Evolutionary conservation across 2,797 vertebrate genomes (phyloP).

Genomic region (Lepidocolaptes lacrymiger): DNA sequence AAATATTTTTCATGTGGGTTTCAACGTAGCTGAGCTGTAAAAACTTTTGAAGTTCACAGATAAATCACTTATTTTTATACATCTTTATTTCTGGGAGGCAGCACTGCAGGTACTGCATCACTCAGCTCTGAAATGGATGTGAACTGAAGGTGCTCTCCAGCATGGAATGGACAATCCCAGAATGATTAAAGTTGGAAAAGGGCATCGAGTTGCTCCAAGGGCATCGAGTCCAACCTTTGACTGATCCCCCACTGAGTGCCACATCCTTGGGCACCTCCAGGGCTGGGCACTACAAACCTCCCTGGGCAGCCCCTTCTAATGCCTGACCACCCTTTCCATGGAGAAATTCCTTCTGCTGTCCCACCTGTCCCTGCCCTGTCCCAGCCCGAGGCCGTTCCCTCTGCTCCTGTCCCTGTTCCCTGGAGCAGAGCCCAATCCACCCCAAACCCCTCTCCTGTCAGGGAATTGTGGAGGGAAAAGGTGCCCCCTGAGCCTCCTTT

Average conservation of each 20-base stretch:
- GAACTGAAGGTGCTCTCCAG: not conserved
- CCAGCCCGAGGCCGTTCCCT: not conserved
- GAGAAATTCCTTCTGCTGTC: not conserved
- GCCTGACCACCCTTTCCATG: not conserved
- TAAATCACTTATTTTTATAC: not conserved
- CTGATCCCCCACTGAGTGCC: rapidly evolving
- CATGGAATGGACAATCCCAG: not conserved
- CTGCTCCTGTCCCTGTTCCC: not conserved
- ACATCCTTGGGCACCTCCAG: not conserved
- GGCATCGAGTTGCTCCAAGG: too few species aligned
- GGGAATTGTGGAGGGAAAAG: not conserved
- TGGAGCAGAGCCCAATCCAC: not conserved
- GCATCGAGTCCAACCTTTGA: not conserved
- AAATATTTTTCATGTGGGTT: not conserved
- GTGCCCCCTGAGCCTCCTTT: not conserved
- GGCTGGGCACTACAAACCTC: not conserved
- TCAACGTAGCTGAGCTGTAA: rapidly evolving
- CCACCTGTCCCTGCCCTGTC: not conserved
- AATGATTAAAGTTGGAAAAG: not conserved
- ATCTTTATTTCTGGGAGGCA: not conserved
- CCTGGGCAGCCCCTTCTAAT: not conserved
- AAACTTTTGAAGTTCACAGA: not conserved
- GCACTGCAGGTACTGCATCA: too few species aligned
- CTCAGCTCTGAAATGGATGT: not conserved
- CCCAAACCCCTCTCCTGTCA: not conserved